Evolutionary conservation across 2,797 vertebrate genomes (phyloP), one percentile per base, ranked within the genome.

Genomic region (Champsocephalus esox): DNA sequence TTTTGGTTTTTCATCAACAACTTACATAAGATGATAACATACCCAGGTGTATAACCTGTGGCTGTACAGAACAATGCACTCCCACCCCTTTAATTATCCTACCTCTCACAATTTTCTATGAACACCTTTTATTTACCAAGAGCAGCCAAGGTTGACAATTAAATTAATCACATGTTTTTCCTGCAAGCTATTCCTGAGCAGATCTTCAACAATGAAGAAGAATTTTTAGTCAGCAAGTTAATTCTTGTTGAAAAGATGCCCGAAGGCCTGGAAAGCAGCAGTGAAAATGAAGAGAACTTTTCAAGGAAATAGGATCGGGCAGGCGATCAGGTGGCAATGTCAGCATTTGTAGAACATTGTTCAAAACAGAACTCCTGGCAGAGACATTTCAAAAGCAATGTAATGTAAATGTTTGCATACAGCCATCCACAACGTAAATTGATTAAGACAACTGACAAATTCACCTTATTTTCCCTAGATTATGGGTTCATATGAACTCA

Each of bases 31-130:
- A 62, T 75, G 56, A 69, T 21, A 78, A 73, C 66, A 57, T 28
- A 62, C 21, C 66, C 80, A 86, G 84, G 83, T 90, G 85, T 87
- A 57, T 79, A 75, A 86, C 83, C 85, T 66, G 62, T 85, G 81
- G 78, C 82, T 75, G 50, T 75, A 48, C 65, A 34, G 58, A 74
- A 58, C 51, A 84, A 86, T 48, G n/a, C 43, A 62, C 56, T 81
- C 28, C 59, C 70, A 65, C 51, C 57, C 61, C 54, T 82, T 66
- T 19, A 87, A 86, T 89, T 81, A 87, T 73, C 58, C 59, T 52
- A 80, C 65, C 50, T 61, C n/a, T 64, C 12, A 69, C 3, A 81
- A 55, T 51, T 73, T 75, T 82, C 76, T 85, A 81, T 70, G 72
- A 85, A 68, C 79, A 81, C 76, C 54, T 19, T 75, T 13, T 70